Base-by-base conservation (phyloP, 2,797 vertebrate species). In the Falco naumanni region DNA sequence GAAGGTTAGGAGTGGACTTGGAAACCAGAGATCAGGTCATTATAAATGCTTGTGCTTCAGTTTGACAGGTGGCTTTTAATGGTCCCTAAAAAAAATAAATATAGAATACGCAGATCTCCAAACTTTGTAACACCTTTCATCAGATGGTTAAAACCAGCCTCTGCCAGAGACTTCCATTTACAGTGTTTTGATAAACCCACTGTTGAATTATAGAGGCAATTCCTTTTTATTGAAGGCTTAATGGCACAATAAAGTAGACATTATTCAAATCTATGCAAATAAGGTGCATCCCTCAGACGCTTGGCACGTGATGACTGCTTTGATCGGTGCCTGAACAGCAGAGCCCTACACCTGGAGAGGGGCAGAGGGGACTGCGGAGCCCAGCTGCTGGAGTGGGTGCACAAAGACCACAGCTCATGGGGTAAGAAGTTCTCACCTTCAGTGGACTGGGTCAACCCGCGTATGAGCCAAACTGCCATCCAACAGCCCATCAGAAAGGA, bases 211-310 rank as follows among this genome's bases (percentile, higher is more conserved):
- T 3, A 89, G 60, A 87, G 84, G 84, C 19, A 20, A 94, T 89
- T 95, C 51, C 51, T 69, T 96, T 95, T 84, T 84, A 96, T 48
- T 86, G 83, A 94, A 91, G 59, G 74, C 51, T 76, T 92, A 92
- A 90, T 79, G 48, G 89, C 81, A 93, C 77, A 74, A 96, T 95
- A 89, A 93, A 96, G 63, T 19, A 87, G 70, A n/a, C 74, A 76
- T 89, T 93, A 93, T 89, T 95, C 90, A 95, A 89, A 96, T 89
- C 66, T 77, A 89, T 92, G 95, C 86, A 92, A 89, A 95, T 85
- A 11, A 84, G 63, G 74, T 41, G 63, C 84, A 81, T 54, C 77
- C 81, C 63, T 87, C 83, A 84, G 63, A 50, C 53, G 39, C 43
- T 72, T 43, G 54, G 77, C 74, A 88, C 57, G 53, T 1, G 25